Evolutionary conservation across 2,888 invertebrate species (phyloP).

Genomic region (Lycocerus yunnanus): DNA sequence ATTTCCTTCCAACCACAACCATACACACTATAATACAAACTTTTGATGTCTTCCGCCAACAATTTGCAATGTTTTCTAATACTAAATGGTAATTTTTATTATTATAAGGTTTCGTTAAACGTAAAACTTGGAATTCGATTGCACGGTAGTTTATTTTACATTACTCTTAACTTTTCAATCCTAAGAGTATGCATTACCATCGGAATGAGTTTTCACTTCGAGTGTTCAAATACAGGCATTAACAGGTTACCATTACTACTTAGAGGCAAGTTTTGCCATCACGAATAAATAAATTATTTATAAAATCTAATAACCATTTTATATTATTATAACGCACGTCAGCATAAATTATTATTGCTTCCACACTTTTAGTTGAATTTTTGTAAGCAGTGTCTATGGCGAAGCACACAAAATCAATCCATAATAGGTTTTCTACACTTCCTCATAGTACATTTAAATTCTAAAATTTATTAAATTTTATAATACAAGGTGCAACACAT

Average conservation of each 20-base stretch:
- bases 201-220: not conserved
- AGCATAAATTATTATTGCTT: too few relatives aligned
- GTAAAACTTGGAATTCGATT: not conserved
- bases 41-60: not conserved
- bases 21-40: not conserved
- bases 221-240: not conserved
- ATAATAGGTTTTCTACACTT: not conserved
- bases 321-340: not conserved
- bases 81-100: not conserved
- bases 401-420: not conserved
- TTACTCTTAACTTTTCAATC: not conserved
- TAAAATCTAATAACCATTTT: not conserved
- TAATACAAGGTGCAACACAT: not conserved
- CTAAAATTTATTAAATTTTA: too few relatives aligned
- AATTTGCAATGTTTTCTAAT: not conserved
- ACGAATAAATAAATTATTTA: not conserved
- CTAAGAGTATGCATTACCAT: not conserved
- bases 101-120: not conserved
- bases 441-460: too few relatives aligned
- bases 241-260: not conserved
- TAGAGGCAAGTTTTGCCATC: not conserved
- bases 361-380: too few relatives aligned
- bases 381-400: not conserved
- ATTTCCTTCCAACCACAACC: conserved; percentile 15
- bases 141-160: not conserved